These are phyloP conservation scores for Xanthia togata DNA, from an alignment of 2,888 invertebrate genomes.

Conservation along the genomic window DNA sequence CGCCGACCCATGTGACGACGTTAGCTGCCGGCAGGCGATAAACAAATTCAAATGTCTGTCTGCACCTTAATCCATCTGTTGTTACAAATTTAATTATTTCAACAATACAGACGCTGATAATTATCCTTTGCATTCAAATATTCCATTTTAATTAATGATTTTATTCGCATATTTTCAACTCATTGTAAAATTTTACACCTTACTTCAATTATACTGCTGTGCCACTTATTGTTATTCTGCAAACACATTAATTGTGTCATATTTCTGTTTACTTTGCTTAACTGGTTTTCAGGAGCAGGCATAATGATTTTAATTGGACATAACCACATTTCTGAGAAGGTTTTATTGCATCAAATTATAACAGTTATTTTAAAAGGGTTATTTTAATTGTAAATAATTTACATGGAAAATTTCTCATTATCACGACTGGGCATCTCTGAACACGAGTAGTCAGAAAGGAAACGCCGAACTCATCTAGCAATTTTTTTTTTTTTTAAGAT, in stretches of 20 bases:
- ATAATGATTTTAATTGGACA: constrained; percentile 21
- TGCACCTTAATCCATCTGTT: constrained; percentile 72
- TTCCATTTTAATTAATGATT: constrained; percentile 59
- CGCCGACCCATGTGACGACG: constrained; percentile 69
- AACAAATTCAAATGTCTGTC: constrained; percentile 69
- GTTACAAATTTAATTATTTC: constrained; percentile 70
- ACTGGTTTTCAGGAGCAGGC: neutral
- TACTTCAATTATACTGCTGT: constrained; percentile 42
- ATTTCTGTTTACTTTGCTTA: constrained; percentile 19
- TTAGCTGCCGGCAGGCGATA: constrained; percentile 73
- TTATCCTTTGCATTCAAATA: constrained; percentile 52
- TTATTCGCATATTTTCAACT: constrained; percentile 52
- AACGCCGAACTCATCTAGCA: too few relatives aligned
- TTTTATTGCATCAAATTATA: neutral
- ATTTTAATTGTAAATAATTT: neutral
- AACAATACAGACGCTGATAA: constrained; percentile 57
- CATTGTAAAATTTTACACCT: constrained; percentile 48
- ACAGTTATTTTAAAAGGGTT: constrained; percentile 2
- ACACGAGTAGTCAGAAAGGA: too few relatives aligned
- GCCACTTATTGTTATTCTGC: constrained; percentile 39
- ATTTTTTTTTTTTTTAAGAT: too few relatives aligned
- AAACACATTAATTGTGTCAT: constrained; percentile 25
- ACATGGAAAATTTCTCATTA: neutral
- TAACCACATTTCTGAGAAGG: constrained; percentile 26
- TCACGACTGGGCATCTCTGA: neutral